Base-by-base conservation (phyloP, 2,888 invertebrate species). In the Micropterix aruncella region DNA sequence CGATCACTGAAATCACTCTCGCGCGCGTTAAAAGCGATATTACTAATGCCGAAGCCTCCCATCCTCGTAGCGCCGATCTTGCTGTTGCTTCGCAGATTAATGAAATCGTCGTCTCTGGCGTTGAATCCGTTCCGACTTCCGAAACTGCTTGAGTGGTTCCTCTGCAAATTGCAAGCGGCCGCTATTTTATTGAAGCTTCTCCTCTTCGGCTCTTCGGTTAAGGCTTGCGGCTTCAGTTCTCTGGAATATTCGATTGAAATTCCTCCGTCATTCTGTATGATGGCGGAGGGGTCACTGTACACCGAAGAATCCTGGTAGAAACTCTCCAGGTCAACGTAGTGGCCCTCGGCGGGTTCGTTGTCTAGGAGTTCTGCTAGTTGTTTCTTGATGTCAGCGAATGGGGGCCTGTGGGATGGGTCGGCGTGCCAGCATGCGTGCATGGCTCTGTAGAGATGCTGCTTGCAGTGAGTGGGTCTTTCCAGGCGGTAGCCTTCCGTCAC, bases 401-500 rank as follows among this genome's bases (percentile, higher is more conserved):
- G 73, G 1, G 88, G 88, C 48, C 89, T 67, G 53, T 81, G 74
- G 15, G 75, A 71, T 0, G 85, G 80, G 60, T 83, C 82, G 18
- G 80, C 79, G 56, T 79, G 76, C 74, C 74, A 74, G 58, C 74
- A 74, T 3, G 68, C 57, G 54, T 68, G 67, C 70, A 70, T 70
- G 40, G 69, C 69, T 47, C 63, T 62, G 58, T 70, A 70, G 15
- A 71, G 60, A 44, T 62, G 64, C 1, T 81, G 79, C 52, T 81
- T 79, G 63, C 86, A 87, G 63, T 88, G 86, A 45, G 79, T 75
- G 1, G 89, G 89, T 43, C 85, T 72, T 55, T 86, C 83, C 45
- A 88, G 75, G 1, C 87, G 73, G 58, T 83, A 79, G 17, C 88
- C 89, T 53, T 80, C 81, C 16, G 85, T 78, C 41, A 89, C 85